Conservation (phyloP, 2,113 vertebrate genomes). For the Actinemys pallida region DNA sequence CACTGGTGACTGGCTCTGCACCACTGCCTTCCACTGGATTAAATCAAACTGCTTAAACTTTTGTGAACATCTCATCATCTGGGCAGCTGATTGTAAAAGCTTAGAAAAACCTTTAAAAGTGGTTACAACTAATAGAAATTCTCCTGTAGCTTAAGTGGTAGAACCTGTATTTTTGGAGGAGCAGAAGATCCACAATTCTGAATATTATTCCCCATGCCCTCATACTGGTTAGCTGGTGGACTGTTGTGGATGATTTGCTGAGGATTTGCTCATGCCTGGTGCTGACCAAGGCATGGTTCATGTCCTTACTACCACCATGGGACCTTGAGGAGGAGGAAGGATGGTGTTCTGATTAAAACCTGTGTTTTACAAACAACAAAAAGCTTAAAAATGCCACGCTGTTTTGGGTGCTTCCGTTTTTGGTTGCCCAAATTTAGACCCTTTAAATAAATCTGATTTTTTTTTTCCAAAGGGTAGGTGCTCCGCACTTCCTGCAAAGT, state of each 20-base stretch:
- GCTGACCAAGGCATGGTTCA: not conserved
- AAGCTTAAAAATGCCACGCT: not conserved
- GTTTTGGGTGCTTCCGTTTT: not conserved
- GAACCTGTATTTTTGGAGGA: not conserved
- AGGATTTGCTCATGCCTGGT: not conserved
- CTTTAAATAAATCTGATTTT: not conserved
- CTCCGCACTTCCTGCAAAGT: not conserved
- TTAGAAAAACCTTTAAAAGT: not conserved
- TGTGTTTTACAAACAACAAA: not conserved
- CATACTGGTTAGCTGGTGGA: accelerated
- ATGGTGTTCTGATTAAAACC: not conserved
- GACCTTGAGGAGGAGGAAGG: not conserved
- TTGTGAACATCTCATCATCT: not conserved
- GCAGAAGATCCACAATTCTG: not conserved
- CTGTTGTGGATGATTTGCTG: not conserved
- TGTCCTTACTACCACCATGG: not conserved
- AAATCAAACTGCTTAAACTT: not conserved
- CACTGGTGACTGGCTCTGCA: not conserved
- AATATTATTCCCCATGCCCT: accelerated
- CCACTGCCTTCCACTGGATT: not conserved
- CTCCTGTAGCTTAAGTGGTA: too few species aligned
- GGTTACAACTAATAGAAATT: not conserved
- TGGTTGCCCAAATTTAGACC: not conserved
- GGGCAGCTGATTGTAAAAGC: not conserved
- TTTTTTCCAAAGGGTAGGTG: not conserved